A percentile compares a stretch with the other conserved stretches of the same genome.
Evolutionary conservation across 2,113 vertebrate genomes (phyloP).

Genomic region (Euleptes europaea): DNA sequence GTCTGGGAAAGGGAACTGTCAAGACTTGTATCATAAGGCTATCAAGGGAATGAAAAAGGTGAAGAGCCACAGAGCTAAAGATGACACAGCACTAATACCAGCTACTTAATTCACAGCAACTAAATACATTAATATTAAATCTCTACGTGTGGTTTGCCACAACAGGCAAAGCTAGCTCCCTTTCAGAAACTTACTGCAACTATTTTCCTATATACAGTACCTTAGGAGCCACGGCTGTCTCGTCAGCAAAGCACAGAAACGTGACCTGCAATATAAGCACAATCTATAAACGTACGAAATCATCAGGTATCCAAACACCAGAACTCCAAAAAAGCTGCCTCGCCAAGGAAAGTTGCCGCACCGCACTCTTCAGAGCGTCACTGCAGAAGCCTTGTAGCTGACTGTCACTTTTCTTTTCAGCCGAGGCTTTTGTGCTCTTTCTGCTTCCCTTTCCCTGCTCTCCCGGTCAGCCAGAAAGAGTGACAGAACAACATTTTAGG

Average conservation of each 20-base stretch:
- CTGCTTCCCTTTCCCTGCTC: too few species aligned
- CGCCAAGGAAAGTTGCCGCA: too few species aligned
- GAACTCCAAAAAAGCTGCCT: too few species aligned
- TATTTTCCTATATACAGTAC: constrained; percentile 61
- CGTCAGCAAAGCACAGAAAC: constrained; percentile 88
- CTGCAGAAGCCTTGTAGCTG: too few species aligned
- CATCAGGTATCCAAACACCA: background rate
- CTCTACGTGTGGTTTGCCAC: background rate
- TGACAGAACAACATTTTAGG: too few species aligned
- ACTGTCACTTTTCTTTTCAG: too few species aligned
- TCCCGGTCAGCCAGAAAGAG: too few species aligned
- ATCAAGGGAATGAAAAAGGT: background rate
- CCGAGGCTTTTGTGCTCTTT: too few species aligned
- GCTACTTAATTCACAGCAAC: background rate
- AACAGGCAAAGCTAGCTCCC: too few species aligned
- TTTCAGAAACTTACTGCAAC: too few species aligned
- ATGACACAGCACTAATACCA: background rate
- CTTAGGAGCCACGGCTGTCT: constrained; percentile 78
- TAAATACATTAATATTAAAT: background rate
- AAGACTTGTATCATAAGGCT: background rate
- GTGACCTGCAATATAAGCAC: constrained; percentile 78
- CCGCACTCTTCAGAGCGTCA: too few species aligned
- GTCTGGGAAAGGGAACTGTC: background rate
- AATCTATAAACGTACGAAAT: background rate
- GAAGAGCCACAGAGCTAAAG: background rate